Evolutionary conservation across 2,797 vertebrate species (phyloP).

Genomic region (Typhlichthys subterraneus): DNA sequence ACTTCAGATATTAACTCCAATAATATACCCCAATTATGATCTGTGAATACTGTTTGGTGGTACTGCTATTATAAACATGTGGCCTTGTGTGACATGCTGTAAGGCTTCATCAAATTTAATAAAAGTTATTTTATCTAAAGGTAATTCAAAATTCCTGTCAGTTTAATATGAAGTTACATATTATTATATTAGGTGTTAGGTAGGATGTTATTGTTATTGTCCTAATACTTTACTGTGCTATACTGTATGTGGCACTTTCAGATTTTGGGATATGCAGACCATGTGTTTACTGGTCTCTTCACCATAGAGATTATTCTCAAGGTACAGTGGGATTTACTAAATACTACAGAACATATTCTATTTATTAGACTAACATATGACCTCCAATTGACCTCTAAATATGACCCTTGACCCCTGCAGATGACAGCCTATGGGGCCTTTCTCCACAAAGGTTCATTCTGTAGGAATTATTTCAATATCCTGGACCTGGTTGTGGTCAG

Average conservation of each 20-base stretch:
- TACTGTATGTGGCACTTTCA: slow-evolving; percentile 59
- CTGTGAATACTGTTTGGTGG: too few species aligned
- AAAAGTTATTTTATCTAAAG: too few species aligned
- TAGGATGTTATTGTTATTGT: neutral
- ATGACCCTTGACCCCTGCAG: slow-evolving; percentile 66
- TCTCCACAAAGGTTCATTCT: slow-evolving; percentile 98
- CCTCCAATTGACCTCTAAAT: slow-evolving; percentile 4
- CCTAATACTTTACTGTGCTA: neutral
- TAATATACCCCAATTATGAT: too few species aligned
- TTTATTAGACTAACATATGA: too few species aligned
- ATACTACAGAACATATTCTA: too few species aligned
- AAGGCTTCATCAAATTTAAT: too few species aligned
- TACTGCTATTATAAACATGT: too few species aligned
- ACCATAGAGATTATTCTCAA: slow-evolving; percentile 99
- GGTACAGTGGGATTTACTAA: slow-evolving; percentile 71
- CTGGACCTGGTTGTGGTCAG: slow-evolving; percentile 98
- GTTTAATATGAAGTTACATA: too few species aligned
- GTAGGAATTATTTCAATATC: slow-evolving; percentile 99
- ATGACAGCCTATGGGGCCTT: slow-evolving; percentile 99
- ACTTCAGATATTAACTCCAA: too few species aligned
- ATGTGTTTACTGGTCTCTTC: slow-evolving; percentile 99
- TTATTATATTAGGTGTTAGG: too few species aligned
- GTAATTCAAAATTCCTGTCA: too few species aligned
- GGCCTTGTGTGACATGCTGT: too few species aligned
- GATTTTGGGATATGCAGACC: slow-evolving; percentile 99